phyloP scores from a whole-genome alignment of 53 echinoderm and acorn worm genomes.

The Echinometra lucunter region DNA sequence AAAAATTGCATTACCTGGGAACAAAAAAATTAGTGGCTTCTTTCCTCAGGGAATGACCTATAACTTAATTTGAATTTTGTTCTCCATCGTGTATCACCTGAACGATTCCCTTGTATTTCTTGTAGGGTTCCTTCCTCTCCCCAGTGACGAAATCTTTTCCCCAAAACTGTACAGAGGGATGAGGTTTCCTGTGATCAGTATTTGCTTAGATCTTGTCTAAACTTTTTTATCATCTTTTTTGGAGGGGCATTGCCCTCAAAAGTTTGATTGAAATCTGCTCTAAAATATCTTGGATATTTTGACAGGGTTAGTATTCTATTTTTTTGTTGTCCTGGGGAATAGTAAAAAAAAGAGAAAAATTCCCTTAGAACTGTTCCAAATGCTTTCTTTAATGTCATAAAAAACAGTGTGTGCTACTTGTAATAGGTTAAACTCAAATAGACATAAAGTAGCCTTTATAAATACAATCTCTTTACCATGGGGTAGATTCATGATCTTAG shows the following conservation, averaged over 20 bases:
- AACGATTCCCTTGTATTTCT: neutral
- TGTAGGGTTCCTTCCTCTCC: neutral
- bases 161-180: neutral
- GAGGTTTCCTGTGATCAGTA: neutral
- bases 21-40: slow-evolving; percentile 13
- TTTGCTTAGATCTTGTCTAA: neutral
- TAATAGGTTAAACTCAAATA: too few species aligned
- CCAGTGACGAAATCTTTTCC: neutral
- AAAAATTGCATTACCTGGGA: slow-evolving; percentile 24
- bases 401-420: too few species aligned
- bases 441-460: too few species aligned
- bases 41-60: slow-evolving; percentile 43
- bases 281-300: neutral
- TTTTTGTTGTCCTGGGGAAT: neutral
- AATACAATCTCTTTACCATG: too few species aligned
- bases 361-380: neutral
- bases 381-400: neutral
- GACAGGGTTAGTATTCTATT: neutral
- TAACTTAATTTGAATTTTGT: slow-evolving; percentile 42
- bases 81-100: neutral
- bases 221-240: neutral
- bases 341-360: neutral
- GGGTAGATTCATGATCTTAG: too few species aligned
- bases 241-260: neutral
- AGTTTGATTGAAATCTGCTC: neutral